These are phyloP conservation scores for Aplochiton taeniatus DNA, from an alignment of 2,797 vertebrate species.

Conservation along the genomic window DNA sequence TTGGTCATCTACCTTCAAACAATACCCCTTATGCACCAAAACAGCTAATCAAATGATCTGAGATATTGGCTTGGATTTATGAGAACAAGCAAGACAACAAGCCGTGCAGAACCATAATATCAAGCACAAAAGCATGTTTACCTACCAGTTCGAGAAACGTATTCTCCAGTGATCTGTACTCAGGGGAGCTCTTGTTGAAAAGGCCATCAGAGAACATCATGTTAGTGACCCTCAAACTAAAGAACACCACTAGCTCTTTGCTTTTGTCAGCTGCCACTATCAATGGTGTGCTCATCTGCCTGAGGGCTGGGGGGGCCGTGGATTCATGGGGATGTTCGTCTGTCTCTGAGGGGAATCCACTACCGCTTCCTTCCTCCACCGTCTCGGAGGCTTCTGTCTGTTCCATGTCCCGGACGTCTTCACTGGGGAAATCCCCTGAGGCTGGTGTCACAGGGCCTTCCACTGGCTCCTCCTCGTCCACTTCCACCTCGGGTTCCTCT, in stretches of 20 bases:
- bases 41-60: background rate
- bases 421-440: constrained; percentile 21
- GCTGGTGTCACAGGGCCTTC: constrained; percentile 17
- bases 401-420: constrained; percentile 1
- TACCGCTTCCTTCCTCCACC: constrained; percentile 35
- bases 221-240: constrained; percentile 93
- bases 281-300: constrained; percentile 78
- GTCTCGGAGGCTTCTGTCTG: constrained; percentile 30
- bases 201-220: constrained; percentile 90
- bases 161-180: constrained; percentile 91
- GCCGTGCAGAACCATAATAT: constrained; percentile 60
- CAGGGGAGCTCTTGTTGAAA: constrained; percentile 91
- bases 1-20: too few species aligned
- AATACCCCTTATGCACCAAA: too few species aligned
- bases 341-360: constrained; percentile 53
- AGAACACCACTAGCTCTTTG: constrained; percentile 92
- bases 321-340: constrained; percentile 59
- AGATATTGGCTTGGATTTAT: constrained; percentile 32
- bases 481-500: constrained; percentile 1
- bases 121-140: constrained; percentile 72
- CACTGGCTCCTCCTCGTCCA: constrained; percentile 26
- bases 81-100: constrained; percentile 57
- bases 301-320: constrained; percentile 67
- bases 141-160: constrained; percentile 92
- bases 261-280: constrained; percentile 70